A percentile compares a stretch with the other conserved stretches of the same genome.
Conservation (phyloP, 2,888 invertebrate species). For the Nipponacmea schrenckii region DNA sequence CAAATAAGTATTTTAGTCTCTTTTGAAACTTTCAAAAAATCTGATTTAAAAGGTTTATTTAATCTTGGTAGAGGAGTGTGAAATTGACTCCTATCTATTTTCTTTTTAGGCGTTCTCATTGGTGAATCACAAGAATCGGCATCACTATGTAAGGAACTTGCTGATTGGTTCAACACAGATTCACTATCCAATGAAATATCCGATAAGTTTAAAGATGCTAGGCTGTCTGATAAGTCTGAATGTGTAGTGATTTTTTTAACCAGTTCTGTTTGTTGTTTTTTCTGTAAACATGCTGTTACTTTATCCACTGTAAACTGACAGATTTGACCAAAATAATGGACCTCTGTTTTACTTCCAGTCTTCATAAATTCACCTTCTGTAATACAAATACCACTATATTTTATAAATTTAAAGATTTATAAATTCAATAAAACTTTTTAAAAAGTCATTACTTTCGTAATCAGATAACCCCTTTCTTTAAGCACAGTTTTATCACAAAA, state of each 20-base stretch:
- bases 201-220: slow-evolving; percentile 30
- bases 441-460: not conserved
- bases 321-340: slow-evolving; percentile 50
- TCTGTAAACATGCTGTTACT: slow-evolving; percentile 9
- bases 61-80: slow-evolving; percentile 28
- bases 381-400: slow-evolving; percentile 27
- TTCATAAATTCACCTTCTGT: slow-evolving; percentile 42
- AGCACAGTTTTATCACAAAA: no score
- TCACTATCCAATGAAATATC: slow-evolving; percentile 19
- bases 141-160: slow-evolving; percentile 8
- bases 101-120: slow-evolving; percentile 11
- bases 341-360: slow-evolving; percentile 29
- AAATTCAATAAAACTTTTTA: not conserved
- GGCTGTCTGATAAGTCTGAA: slow-evolving; percentile 21
- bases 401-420: not conserved
- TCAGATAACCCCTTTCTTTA: no score
- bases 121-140: slow-evolving; percentile 1
- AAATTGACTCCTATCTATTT: slow-evolving; percentile 11
- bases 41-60: not conserved
- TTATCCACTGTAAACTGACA: slow-evolving; percentile 39
- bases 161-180: slow-evolving; percentile 2
- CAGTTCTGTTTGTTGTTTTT: not conserved
- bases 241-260: not conserved
- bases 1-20: slow-evolving; percentile 32
- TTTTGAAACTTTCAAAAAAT: slow-evolving; percentile 35